These are phyloP conservation scores for Hydrotaea cyrtoneurina DNA, from an alignment of 2,888 invertebrate species.

Conservation along the genomic window DNA sequence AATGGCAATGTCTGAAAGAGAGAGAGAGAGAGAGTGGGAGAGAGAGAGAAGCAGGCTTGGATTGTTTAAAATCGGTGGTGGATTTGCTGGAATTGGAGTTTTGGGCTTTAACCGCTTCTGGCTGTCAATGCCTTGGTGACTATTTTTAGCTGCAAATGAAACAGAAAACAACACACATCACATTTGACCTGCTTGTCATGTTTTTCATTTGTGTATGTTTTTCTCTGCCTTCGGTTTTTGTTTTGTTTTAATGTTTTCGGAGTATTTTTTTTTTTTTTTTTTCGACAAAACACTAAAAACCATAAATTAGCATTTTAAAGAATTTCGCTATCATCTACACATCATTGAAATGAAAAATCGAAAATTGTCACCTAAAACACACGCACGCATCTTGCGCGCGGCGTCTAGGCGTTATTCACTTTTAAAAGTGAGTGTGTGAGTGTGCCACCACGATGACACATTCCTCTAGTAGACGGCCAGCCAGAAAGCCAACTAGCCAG, in stretches of 20 bases:
- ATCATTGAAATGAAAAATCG: slow-evolving; percentile 70
- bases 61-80: too few species aligned
- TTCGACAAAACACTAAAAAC: slow-evolving; percentile 41
- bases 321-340: slow-evolving; percentile 60
- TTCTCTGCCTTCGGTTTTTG: background rate
- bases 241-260: slow-evolving; percentile 5
- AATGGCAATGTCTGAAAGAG: background rate
- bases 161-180: slow-evolving; percentile 11
- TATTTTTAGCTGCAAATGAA: slow-evolving; percentile 46
- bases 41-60: background rate
- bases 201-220: background rate
- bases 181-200: slow-evolving; percentile 44
- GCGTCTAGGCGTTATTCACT: background rate
- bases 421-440: background rate
- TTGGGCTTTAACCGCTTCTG: too few species aligned
- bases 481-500: background rate
- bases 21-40: slow-evolving; percentile 25
- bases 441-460: slow-evolving; percentile 60
- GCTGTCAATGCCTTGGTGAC: slow-evolving; percentile 62
- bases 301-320: slow-evolving; percentile 63
- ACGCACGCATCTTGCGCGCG: slow-evolving; percentile 17
- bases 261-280: too few species aligned
- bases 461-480: slow-evolving; percentile 4
- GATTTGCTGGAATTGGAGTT: slow-evolving; percentile 1
- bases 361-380: slow-evolving; percentile 69